phyloP scores from a whole-genome alignment of 2,797 vertebrate genomes.

The Potorous gilbertii region DNA sequence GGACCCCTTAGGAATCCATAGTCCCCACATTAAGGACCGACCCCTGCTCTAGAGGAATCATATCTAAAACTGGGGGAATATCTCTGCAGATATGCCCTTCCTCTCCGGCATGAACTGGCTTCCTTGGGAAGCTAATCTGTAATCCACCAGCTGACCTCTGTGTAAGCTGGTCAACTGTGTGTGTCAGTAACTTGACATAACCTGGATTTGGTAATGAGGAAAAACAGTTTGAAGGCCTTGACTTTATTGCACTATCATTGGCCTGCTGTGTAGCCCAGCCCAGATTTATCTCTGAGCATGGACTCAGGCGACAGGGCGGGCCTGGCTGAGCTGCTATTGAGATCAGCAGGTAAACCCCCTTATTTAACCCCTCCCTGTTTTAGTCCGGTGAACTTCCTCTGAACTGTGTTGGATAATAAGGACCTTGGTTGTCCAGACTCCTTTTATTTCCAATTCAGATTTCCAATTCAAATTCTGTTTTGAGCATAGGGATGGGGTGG shows the following conservation, averaged over 20 bases:
- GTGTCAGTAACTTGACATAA: background rate
- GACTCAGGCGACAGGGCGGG: background rate
- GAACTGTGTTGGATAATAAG: background rate
- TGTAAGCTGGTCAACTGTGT: background rate
- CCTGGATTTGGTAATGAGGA: slow-evolving; percentile 38
- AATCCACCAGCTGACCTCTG: background rate
- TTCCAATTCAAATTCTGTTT: background rate
- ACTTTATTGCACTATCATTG: background rate
- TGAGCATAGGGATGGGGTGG: background rate
- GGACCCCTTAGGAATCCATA: background rate
- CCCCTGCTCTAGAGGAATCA: background rate
- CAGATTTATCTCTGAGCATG: background rate
- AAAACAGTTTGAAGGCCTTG: background rate
- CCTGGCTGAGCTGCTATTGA: background rate
- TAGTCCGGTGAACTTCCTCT: background rate
- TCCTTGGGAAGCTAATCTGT: background rate
- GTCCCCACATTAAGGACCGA: background rate
- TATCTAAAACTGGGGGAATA: slow-evolving; percentile 13
- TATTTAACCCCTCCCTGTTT: background rate
- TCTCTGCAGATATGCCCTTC: background rate
- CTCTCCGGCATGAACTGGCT: background rate
- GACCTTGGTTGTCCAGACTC: background rate
- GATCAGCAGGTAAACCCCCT: slow-evolving; percentile 12
- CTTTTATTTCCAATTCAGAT: background rate
- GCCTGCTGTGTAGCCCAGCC: background rate